Evolutionary conservation across 2,113 vertebrate species (phyloP).

Genomic region (Prunella himalayana): DNA sequence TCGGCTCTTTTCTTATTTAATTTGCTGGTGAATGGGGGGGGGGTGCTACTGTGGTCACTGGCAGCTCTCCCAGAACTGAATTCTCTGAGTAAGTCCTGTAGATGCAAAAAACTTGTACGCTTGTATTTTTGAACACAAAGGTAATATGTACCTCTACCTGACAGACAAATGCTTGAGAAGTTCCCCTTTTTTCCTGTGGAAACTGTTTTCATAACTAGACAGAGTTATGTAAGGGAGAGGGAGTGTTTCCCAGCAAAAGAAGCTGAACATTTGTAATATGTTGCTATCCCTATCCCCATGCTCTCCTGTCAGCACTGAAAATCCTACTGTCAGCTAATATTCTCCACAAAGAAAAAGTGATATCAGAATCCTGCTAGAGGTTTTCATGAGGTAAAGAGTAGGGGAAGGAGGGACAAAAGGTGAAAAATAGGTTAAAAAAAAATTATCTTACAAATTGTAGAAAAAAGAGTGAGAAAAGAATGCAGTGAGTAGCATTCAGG

Average conservation of each 20-base stretch:
- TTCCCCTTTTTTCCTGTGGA: not conserved
- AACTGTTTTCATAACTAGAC: not conserved
- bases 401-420: not conserved
- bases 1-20: not conserved
- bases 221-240: not conserved
- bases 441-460: not conserved
- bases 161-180: not conserved
- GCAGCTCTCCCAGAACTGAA: not conserved
- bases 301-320: not conserved
- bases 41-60: not conserved
- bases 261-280: not conserved
- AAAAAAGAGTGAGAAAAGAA: not conserved
- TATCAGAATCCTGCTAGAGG: not conserved
- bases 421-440: not conserved
- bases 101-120: not conserved
- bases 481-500: not conserved
- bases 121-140: not conserved
- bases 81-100: not conserved
- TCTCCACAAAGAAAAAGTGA: not conserved
- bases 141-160: not conserved
- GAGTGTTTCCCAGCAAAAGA: not conserved
- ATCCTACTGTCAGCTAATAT: not conserved
- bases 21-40: not conserved
- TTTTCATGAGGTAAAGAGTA: not conserved
- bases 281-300: not conserved